These are phyloP conservation scores for Eumacrocentrus americanus DNA, from an alignment of 2,888 invertebrate genomes.

Conservation along the genomic window DNA sequence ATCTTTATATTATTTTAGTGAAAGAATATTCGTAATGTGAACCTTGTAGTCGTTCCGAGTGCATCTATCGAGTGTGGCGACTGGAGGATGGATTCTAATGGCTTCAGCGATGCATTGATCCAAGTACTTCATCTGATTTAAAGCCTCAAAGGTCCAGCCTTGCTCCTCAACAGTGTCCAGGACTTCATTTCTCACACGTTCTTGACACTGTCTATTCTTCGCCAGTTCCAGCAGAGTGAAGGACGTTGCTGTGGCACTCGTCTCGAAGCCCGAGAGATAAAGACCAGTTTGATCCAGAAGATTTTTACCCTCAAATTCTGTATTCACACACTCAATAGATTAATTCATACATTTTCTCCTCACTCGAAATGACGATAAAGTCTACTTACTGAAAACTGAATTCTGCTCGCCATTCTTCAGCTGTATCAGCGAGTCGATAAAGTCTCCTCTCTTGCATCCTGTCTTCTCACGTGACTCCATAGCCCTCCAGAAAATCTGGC, in stretches of 20 bases:
- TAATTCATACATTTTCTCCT: no score
- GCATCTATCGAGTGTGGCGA: conserved; percentile 52
- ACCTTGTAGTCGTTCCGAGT: conserved; percentile 51
- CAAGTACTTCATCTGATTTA: conserved; percentile 54
- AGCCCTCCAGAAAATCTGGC: conserved; percentile 51
- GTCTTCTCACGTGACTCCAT: conserved; percentile 46
- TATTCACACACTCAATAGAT: no score
- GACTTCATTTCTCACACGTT: conserved; percentile 45
- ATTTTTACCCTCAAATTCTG: conserved; percentile 55
- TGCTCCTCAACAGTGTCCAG: conserved; percentile 44
- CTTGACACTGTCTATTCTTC: conserved; percentile 42
- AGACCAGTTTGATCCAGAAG: conserved; percentile 54
- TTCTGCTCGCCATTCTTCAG: conserved; percentile 52
- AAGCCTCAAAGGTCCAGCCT: conserved; percentile 52
- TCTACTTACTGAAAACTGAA: conserved; percentile 49
- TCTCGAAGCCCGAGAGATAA: conserved; percentile 56
- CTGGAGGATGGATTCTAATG: conserved; percentile 53
- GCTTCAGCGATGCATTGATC: conserved; percentile 51
- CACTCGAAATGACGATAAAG: no score
- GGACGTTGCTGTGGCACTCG: conserved; percentile 48
- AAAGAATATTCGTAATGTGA: neutral
- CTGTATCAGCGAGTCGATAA: conserved; percentile 51
- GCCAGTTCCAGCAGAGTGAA: conserved; percentile 54
- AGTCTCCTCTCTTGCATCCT: conserved; percentile 50
- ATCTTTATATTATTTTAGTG: neutral